These are phyloP conservation scores for Vulpes vulpes DNA, from an alignment of 2,113 vertebrate species.

Conservation along the genomic window DNA sequence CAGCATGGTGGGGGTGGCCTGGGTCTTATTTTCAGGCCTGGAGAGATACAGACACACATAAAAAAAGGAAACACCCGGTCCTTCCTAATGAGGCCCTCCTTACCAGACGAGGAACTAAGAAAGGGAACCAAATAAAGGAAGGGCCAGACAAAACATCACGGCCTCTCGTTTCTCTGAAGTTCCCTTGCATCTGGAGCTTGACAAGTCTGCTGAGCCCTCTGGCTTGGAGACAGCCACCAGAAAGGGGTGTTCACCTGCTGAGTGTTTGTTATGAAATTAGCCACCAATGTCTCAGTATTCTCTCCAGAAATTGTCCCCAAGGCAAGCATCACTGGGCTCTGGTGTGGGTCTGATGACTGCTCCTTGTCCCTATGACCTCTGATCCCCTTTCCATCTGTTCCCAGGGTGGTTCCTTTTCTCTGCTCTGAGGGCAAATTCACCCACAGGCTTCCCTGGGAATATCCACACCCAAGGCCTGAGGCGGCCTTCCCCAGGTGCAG, in stretches of 20 bases:
- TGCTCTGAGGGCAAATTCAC: neutral
- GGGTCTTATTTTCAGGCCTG: conserved; percentile 38
- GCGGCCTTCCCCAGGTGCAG: neutral
- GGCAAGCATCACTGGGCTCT: neutral
- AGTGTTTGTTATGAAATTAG: neutral
- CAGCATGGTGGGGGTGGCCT: neutral
- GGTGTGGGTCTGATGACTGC: neutral
- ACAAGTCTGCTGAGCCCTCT: neutral
- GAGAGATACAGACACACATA: neutral
- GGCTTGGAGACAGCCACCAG: neutral
- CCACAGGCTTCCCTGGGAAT: neutral
- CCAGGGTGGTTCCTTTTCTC: neutral
- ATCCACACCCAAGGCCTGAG: rapidly evolving
- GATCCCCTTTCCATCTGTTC: neutral
- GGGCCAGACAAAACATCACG: neutral
- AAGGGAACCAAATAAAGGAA: neutral
- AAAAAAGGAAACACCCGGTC: neutral
- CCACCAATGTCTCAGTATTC: neutral
- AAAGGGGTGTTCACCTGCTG: neutral
- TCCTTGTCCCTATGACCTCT: neutral
- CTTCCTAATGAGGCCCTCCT: neutral
- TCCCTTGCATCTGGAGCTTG: neutral
- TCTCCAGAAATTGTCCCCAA: neutral
- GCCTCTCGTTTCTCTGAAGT: neutral
- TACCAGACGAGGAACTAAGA: neutral